A percentile compares a stretch with the other conserved stretches of the same genome.
Evolutionary conservation across 2,797 vertebrate genomes (phyloP).

Genomic region (Gambelia wislizenii): DNA sequence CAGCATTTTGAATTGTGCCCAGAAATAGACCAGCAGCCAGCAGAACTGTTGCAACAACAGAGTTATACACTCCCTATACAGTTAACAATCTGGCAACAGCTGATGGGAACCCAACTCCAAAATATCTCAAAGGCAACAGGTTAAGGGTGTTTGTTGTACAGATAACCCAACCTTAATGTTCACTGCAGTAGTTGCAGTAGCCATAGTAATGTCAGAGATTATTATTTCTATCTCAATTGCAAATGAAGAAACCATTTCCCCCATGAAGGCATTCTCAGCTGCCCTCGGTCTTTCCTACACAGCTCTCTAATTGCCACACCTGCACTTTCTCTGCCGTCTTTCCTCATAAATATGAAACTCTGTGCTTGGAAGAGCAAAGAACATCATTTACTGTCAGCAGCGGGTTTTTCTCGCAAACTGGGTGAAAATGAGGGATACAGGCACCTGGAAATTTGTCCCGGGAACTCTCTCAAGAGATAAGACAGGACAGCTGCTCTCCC

Average conservation of each 20-base stretch:
- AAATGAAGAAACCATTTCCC: background rate
- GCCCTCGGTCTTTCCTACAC: background rate
- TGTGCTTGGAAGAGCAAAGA: background rate
- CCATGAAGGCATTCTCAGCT: background rate
- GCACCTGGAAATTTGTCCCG: background rate
- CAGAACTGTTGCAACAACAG: too few relatives aligned
- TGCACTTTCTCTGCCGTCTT: background rate
- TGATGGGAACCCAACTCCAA: too few relatives aligned
- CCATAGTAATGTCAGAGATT: background rate
- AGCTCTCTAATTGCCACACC: background rate
- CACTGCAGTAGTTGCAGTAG: background rate
- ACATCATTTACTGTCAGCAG: background rate
- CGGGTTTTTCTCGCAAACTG: background rate
- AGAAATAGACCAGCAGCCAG: too few relatives aligned
- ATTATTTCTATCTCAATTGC: background rate
- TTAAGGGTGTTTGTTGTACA: too few relatives aligned
- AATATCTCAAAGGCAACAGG: too few relatives aligned
- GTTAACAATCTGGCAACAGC: too few relatives aligned
- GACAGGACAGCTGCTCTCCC: too few relatives aligned
- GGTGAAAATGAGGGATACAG: accelerated
- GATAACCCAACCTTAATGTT: background rate
- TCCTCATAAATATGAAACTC: background rate
- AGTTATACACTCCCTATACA: too few relatives aligned
- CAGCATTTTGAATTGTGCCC: too few relatives aligned
- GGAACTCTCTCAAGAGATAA: background rate